Conservation (phyloP, 2,888 invertebrate genomes). For the Esperia sulphurella region DNA sequence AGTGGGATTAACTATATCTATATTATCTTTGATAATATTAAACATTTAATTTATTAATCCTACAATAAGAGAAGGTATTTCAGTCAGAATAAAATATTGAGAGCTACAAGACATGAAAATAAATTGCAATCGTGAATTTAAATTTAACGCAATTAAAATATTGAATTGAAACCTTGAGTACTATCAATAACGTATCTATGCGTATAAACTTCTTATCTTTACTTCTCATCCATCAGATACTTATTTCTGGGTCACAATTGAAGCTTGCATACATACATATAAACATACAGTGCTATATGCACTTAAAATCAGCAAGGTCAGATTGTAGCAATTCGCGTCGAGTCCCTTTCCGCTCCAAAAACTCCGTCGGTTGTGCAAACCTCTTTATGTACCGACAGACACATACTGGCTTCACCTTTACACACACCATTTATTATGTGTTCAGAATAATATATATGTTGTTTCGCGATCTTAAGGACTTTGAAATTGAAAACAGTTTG, state of each 20-base stretch:
- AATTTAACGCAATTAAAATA: too few species aligned
- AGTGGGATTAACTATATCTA: too few species aligned
- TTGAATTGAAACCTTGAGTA: too few species aligned
- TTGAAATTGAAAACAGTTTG: too few species aligned
- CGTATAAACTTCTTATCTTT: neutral
- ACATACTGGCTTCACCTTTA: constrained; percentile 4
- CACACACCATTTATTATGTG: constrained; percentile 7
- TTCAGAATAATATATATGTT: neutral
- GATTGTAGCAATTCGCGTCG: constrained; percentile 53
- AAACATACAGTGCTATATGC: neutral
- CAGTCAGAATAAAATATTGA: too few species aligned
- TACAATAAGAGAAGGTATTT: too few species aligned
- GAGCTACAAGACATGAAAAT: too few species aligned
- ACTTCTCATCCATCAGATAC: too few species aligned
- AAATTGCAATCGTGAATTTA: too few species aligned
- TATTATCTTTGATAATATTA: too few species aligned
- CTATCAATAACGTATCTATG: neutral
- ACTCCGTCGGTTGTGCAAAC: constrained; percentile 64
- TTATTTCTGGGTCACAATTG: neutral
- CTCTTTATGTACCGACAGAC: neutral
- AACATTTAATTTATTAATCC: too few species aligned
- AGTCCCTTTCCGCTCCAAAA: constrained; percentile 76
- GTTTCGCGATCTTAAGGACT: neutral
- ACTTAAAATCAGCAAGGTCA: constrained; percentile 49
- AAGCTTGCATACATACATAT: neutral